Conservation (phyloP, 2,888 invertebrate species). For the Eudemis profundana region DNA sequence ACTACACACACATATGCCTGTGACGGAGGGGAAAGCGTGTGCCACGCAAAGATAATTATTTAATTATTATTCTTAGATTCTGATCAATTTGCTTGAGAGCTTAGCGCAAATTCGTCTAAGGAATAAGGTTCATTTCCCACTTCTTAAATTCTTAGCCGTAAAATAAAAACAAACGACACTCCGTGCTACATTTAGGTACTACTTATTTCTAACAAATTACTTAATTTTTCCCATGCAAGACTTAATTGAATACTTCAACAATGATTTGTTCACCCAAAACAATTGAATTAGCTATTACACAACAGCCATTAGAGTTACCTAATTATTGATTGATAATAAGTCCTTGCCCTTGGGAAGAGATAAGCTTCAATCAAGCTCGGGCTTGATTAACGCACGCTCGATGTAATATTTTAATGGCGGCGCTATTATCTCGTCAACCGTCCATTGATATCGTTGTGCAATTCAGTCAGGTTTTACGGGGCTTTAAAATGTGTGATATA, state of each 20-base stretch:
- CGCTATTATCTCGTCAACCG: slow-evolving; percentile 27
- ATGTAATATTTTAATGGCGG: slow-evolving; percentile 34
- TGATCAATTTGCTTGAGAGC: no score
- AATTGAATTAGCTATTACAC: slow-evolving; percentile 15
- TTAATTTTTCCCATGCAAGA: not conserved
- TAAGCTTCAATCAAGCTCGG: slow-evolving; percentile 36
- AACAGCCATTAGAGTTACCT: slow-evolving; percentile 30
- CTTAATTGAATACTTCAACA: not conserved
- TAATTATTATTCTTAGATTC: no score
- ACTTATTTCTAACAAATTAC: not conserved
- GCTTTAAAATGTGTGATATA: slow-evolving; percentile 2
- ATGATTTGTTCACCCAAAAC: not conserved
- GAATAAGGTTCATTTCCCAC: no score
- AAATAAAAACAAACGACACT: no score
- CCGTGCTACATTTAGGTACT: no score
- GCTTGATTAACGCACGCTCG: slow-evolving; percentile 18
- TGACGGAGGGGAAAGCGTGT: no score
- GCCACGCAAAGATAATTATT: no score
- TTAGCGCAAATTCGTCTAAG: no score
- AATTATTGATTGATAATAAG: slow-evolving; percentile 29
- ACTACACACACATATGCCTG: no score
- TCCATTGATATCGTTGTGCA: slow-evolving; percentile 26
- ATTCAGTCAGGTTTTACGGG: slow-evolving; percentile 15
- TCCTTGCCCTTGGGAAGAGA: slow-evolving; percentile 34
- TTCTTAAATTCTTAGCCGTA: no score